Base-by-base conservation (phyloP, 2,888 invertebrate species). In the Cephus sareptanus region DNA sequence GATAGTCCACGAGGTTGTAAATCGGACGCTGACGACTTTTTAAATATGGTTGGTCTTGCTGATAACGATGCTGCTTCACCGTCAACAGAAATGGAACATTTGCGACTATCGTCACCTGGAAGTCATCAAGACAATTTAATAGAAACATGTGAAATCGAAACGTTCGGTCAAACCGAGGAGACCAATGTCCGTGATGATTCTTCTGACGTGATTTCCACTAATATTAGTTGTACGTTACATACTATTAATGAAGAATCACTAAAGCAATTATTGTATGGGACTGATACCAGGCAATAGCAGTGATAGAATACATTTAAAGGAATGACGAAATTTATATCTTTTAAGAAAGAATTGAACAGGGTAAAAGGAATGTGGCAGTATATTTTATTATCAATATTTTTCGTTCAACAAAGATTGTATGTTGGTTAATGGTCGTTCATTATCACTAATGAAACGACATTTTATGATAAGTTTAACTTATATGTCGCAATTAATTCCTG, bases 21-120 rank as follows among this genome's bases (percentile, higher is more conserved):
- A 56, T 9, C 23, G 40, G 87, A 87, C 74, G 78, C 85, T 2
- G 89, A 88, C 6, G 92, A 93, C 85, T 91, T 92, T 79, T 92
- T 92, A 83, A 92, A 91, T 81, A 90, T 91, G 90, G 92, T 91
- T 84, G 91, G 92, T 89, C 92, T 91, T 85, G 88, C 92, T 77
- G 92, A 93, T 73, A 93, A 93, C 82, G 94, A 93, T 88, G 89
- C 94, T 30, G 94, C 94, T 78, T 95, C 95, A 3, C 94, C 96
- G 13, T 94, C 95, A 40, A 93, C 94, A 85, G 94, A 94, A 83
- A 92, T 95, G 81, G 94, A 94, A 90, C 94, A 95, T 82, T 92
- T 95, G 82, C 94, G 94, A 83, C 91, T 95, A 75, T 94, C 94
- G 31, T 88, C 90, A 4, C 89, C 90, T 12, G 80, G 11, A 70